phyloP scores from a whole-genome alignment of 2,888 invertebrate genomes.

The Ceramica pisi region DNA sequence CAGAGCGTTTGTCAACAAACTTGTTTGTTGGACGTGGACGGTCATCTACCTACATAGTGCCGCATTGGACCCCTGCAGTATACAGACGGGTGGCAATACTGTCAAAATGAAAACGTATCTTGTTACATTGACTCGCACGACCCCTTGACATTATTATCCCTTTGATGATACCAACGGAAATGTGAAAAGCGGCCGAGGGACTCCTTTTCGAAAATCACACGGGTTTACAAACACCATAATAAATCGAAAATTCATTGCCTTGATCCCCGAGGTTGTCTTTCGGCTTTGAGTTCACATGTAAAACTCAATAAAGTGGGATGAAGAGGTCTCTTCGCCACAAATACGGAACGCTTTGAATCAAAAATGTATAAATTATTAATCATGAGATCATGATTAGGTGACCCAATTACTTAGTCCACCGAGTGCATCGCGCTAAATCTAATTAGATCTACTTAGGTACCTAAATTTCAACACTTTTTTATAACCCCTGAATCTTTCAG shows the following conservation, averaged over 20 bases:
- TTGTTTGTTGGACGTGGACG: constrained; percentile 31
- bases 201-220: constrained; percentile 17
- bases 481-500: constrained; percentile 8
- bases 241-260: constrained; percentile 10
- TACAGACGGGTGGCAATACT: neutral
- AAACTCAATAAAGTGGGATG: constrained; percentile 4
- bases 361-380: neutral
- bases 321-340: neutral
- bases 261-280: constrained; percentile 1
- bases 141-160: constrained; percentile 3
- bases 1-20: constrained; percentile 39
- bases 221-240: constrained; percentile 17
- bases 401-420: neutral
- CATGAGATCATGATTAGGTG: neutral
- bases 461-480: neutral
- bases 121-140: neutral
- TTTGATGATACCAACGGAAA: constrained; percentile 2
- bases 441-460: neutral
- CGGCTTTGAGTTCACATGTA: neutral
- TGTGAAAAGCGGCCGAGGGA: neutral
- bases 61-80: neutral
- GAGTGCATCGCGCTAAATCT: neutral
- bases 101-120: neutral
- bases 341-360: neutral
- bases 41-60: constrained; percentile 3